phyloP scores from a whole-genome alignment of 2,113 vertebrate species.

The Kobus ellipsiprymnus region DNA sequence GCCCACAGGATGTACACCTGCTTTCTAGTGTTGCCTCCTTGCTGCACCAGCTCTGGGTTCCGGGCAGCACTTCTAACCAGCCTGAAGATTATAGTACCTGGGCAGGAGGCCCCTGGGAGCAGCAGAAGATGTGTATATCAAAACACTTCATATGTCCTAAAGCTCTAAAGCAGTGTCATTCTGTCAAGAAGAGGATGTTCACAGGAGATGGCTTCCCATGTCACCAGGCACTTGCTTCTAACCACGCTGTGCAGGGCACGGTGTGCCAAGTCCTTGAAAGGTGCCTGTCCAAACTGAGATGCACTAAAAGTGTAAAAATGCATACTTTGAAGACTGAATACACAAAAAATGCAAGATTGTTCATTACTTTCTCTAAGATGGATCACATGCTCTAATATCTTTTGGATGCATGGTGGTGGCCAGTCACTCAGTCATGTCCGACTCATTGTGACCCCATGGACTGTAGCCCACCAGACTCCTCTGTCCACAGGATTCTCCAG shows the following conservation, averaged over 20 bases:
- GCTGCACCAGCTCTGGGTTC: rapidly evolving
- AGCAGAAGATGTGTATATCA: background rate
- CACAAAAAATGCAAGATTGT: background rate
- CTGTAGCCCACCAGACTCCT: background rate
- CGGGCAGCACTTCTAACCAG: background rate
- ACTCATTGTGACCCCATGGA: background rate
- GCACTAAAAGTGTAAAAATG: background rate
- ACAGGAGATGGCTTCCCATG: background rate
- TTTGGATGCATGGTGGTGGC: background rate
- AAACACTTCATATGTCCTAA: background rate
- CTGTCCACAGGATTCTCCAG: background rate
- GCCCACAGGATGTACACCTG: rapidly evolving
- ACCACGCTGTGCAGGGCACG: rapidly evolving
- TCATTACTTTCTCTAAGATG: background rate
- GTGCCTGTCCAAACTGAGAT: rapidly evolving
- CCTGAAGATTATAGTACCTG: rapidly evolving
- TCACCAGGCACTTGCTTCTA: rapidly evolving
- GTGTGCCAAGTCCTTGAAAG: background rate
- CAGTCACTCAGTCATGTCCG: rapidly evolving
- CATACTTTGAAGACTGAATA: background rate
- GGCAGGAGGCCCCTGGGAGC: background rate
- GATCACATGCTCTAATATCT: background rate
- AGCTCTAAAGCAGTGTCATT: background rate
- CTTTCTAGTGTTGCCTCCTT: rapidly evolving
- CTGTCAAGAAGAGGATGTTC: background rate